These are phyloP conservation scores for Ptilorrhoa leucosticta DNA, from an alignment of 2,113 vertebrate species.

Conservation along the genomic window DNA sequence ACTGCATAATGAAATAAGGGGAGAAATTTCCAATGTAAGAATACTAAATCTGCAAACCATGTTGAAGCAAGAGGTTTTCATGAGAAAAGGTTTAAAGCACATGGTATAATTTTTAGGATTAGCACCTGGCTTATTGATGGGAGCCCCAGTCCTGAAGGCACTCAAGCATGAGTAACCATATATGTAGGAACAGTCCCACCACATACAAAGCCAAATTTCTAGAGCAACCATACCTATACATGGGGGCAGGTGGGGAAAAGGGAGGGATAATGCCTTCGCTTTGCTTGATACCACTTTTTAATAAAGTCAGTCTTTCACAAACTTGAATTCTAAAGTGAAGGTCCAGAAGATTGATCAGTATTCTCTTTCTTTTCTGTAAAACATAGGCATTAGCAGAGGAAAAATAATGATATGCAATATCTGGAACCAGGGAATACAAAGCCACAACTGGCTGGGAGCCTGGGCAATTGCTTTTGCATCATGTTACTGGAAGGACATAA, in stretches of 20 bases:
- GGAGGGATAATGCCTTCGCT: not conserved
- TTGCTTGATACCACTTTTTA: not conserved
- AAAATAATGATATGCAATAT: not conserved
- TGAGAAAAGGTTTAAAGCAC: not conserved
- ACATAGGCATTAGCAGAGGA: not conserved
- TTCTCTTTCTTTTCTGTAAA: not conserved
- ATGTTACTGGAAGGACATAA: not conserved
- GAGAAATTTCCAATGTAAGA: not conserved
- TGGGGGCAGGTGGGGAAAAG: not conserved
- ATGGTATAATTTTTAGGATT: not conserved
- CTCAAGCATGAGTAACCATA: not conserved
- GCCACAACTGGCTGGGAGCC: not conserved
- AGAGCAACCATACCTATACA: not conserved
- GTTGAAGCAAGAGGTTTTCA: not conserved
- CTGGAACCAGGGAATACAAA: not conserved
- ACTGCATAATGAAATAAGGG: not conserved
- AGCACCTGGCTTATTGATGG: not conserved
- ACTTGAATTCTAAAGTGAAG: not conserved
- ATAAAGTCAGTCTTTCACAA: not conserved
- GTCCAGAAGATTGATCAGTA: not conserved
- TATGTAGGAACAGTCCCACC: not conserved
- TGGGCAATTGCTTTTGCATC: not conserved
- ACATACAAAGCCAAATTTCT: not conserved
- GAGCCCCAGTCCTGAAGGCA: not conserved
- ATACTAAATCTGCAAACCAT: not conserved